These are phyloP conservation scores for Pandion haliaetus DNA, from an alignment of 2,113 vertebrate species.

Conservation along the genomic window DNA sequence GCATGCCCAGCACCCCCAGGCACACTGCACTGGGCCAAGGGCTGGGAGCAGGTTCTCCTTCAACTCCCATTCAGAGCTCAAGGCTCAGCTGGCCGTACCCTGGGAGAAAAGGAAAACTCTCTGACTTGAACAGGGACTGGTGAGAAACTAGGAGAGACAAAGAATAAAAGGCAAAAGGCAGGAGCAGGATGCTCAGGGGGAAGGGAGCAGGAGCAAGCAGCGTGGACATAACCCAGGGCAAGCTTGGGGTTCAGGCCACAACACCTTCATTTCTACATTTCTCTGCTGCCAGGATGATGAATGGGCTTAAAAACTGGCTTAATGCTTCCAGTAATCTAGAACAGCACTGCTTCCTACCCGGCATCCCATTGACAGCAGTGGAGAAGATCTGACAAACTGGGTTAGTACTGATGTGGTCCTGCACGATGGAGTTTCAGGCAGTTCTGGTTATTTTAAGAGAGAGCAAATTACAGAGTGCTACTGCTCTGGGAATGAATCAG, in stretches of 20 bases:
- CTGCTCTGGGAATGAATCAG: not conserved
- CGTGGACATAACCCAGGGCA: not conserved
- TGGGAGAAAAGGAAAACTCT: not conserved
- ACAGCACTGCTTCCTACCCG: not conserved
- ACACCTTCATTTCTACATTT: fast-evolving
- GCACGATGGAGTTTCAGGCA: not conserved
- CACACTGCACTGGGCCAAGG: not conserved
- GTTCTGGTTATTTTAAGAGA: not conserved
- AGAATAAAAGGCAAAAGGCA: not conserved
- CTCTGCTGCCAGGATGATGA: not conserved
- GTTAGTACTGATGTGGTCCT: not conserved
- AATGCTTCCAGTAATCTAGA: not conserved
- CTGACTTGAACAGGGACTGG: not conserved
- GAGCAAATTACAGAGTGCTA: not conserved
- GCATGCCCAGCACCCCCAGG: not conserved
- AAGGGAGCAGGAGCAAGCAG: not conserved
- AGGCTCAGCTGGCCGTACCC: not conserved
- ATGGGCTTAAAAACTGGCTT: not conserved
- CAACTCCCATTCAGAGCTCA: not conserved
- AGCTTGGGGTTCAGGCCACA: not conserved
- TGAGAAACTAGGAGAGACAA: not conserved
- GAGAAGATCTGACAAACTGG: not conserved
- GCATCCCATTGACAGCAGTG: not conserved
- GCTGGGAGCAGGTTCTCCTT: not conserved
- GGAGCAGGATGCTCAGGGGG: not conserved